A percentile compares a stretch with the other conserved stretches of the same genome.
Evolutionary conservation across 2,888 invertebrate species (phyloP).

Genomic region (Boloria selene): DNA sequence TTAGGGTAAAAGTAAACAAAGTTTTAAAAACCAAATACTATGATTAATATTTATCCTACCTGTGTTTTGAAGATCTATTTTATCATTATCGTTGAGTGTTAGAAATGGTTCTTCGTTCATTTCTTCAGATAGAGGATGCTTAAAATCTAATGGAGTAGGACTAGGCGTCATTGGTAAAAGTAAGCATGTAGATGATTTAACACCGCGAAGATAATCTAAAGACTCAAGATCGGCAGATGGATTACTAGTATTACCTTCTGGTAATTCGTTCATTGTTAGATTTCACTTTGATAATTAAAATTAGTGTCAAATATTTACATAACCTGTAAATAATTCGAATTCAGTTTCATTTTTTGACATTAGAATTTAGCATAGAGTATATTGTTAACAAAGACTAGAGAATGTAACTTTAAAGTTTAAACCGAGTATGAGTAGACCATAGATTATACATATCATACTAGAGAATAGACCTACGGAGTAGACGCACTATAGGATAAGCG

Average conservation of each 20-base stretch:
- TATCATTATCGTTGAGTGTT: conserved; percentile 60
- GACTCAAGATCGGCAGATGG: conserved; percentile 61
- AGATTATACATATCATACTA: no score
- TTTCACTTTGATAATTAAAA: conserved; percentile 5
- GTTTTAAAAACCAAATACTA: not conserved
- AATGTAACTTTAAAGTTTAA: no score
- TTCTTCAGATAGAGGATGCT: conserved; percentile 83
- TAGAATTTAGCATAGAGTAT: no score
- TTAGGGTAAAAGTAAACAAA: conserved; percentile 1
- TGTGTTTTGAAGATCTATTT: conserved; percentile 60
- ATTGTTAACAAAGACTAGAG: no score
- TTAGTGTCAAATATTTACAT: not conserved
- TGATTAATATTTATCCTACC: conserved; percentile 49
- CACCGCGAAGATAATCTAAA: conserved; percentile 79
- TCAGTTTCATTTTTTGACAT: no score
- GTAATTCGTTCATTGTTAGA: conserved; percentile 62
- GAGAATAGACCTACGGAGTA: no score
- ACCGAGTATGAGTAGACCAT: no score
- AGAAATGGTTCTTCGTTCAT: conserved; percentile 74
- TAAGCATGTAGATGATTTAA: conserved; percentile 86
- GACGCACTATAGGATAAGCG: no score
- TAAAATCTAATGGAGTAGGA: conserved; percentile 82
- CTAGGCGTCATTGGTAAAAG: conserved; percentile 83
- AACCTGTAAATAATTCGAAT: no score
- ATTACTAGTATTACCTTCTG: conserved; percentile 56